Base-by-base conservation (phyloP, 2,797 vertebrate species). In the Bothrops alternatus region DNA sequence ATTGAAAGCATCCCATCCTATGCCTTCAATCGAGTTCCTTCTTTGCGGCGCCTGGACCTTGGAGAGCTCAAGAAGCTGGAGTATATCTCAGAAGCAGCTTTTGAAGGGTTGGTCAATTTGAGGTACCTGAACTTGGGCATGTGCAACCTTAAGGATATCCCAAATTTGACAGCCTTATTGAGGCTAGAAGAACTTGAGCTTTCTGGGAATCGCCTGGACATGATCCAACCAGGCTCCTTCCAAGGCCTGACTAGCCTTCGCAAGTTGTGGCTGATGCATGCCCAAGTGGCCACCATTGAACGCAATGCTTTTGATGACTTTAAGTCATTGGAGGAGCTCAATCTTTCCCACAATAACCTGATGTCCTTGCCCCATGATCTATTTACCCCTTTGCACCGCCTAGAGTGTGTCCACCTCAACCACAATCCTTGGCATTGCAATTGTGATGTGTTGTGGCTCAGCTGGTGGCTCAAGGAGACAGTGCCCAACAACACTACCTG, bases 361-460 rank as follows among this genome's bases (percentile, higher is more conserved):
- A 98, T 98, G 89, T 99, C 99, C 0, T 95, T 99, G 90, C 99
- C 99, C 0, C 99, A 99, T 91, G 99, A 99, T 96, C 98, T 99
- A 3, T 99, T 99, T 97, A 99, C 99, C 0, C 99, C 99, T 0
- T 93, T 99, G 91, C 99, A 99, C 96, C 98, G 98, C 93, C 97
- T 99, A 95, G 99, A 99, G 97, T 96, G 99, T 0, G 99, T 99
- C 0, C 99, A 99, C 96, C 98, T 99, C 2, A 99, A 99, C 97
- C 99, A 99, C 94, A 99, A 99, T 97, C 99, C 99, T 0, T 99
- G 99, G 99, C 98, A 99, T 18, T 99, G 99, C 97, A 99, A 99
- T 95, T 99, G 99, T 28, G 99, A 99, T 28, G 98, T 99, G 20
- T 98, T 99, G 2, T 99, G 99, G 99, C 96, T 99, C 0, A 99